Base-by-base conservation (phyloP, 1,140 invertebrate species). In the Brachionus manjavacas region DNA sequence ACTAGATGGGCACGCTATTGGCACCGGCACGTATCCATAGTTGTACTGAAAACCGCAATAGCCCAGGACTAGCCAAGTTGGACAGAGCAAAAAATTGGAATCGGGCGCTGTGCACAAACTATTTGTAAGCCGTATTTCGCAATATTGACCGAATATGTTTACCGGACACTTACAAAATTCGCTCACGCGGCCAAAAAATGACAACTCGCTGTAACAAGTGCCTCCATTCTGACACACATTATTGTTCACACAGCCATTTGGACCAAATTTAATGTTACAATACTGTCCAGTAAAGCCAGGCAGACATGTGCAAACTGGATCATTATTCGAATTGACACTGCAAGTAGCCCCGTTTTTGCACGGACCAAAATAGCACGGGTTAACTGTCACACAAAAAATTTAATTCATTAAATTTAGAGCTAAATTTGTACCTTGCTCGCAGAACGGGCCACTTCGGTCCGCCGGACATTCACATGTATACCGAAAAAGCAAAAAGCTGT, bases 81-180 rank as follows among this genome's bases (percentile, higher is more conserved):
- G 79, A 81, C 79, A 81, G 35, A 81, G 41, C 7, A 81, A 39
- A 81, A 12, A 60, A 35, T 64, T 68, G 8, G 52, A 41, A 81
- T 81, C 79, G 9, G 16, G 16, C 6, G 79, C 8, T 35, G 16
- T 64, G 20, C 79, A 81, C 39, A 68, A 64, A 11, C 31, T 39
- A 16, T 20, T 64, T 1, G 52, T 81, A 1, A 81, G n/a, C 31
- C n/a, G 16, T n/a, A 64, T 81, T 81, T 81, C 79, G n/a, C 79
- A 81, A 68, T 64, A 81, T 64, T 81, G 79, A 12, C 79, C 79
- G n/a, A 43, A 81, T 4, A 81, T 25, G 23, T 81, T 81, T 25
- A 52, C 52, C 1, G 79, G 79, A 68, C 79, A 81, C 28, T 66
- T 81, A 25, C 79, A 81, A 64, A 81, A 81, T 64, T 81, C 64